These are phyloP conservation scores for Sepiola atlantica DNA, from an alignment of 2,888 invertebrate species.

Conservation along the genomic window DNA sequence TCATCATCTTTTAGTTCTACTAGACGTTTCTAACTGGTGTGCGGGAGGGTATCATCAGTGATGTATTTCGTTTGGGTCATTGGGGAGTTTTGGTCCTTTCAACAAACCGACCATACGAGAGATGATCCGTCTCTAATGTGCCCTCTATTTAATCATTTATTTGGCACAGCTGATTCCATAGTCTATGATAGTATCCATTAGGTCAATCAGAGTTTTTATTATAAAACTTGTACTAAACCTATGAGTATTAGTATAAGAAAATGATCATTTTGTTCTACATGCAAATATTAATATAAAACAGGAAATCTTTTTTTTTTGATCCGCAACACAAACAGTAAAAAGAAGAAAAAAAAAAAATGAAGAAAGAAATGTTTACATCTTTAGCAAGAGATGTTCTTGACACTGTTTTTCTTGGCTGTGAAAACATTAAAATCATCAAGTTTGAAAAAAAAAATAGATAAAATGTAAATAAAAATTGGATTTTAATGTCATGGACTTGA, in stretches of 20 bases:
- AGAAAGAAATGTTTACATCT: background rate
- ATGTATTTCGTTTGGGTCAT: too few species aligned
- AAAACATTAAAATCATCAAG: slow-evolving; percentile 13
- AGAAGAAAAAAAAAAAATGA: background rate
- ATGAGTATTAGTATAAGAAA: background rate
- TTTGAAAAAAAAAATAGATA: background rate
- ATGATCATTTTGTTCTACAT: background rate
- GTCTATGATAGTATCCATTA: too few species aligned
- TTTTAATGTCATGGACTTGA: background rate
- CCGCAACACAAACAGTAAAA: background rate
- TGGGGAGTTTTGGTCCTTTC: too few species aligned
- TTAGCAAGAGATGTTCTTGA: slow-evolving; percentile 8
- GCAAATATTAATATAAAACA: background rate
- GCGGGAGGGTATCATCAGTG: too few species aligned
- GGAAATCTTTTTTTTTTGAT: background rate
- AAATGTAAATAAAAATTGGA: background rate
- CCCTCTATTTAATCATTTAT: too few species aligned
- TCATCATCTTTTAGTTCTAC: too few species aligned
- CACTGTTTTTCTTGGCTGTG: slow-evolving; percentile 23
- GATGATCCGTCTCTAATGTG: too few species aligned
- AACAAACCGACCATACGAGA: too few species aligned
- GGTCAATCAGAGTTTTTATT: background rate
- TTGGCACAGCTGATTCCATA: too few species aligned
- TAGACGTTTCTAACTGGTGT: too few species aligned
- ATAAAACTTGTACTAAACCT: background rate